Conservation (phyloP, 2,797 vertebrate species). For the Miichthys miiuy region DNA sequence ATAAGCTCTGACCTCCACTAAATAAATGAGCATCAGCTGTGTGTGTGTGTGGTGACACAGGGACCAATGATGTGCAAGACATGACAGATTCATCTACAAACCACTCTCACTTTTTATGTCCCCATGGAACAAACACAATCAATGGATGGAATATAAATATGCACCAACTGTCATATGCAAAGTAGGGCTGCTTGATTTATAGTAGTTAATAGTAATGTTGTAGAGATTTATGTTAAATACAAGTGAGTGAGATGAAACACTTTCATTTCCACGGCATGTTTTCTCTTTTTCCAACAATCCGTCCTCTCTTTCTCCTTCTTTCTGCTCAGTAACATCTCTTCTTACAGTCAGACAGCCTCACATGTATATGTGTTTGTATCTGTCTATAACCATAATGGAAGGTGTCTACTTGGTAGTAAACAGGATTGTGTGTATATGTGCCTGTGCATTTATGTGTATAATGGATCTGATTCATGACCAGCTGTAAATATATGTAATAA, state of each 20-base stretch:
- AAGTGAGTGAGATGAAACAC: neutral
- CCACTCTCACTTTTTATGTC: neutral
- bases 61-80: neutral
- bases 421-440: conserved; percentile 17
- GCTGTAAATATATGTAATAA: conserved; percentile 68
- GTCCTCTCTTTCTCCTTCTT: neutral
- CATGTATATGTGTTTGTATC: neutral
- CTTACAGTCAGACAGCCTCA: conserved; percentile 3
- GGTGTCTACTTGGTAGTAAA: conserved; percentile 16
- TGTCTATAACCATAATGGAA: neutral
- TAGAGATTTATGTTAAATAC: neutral
- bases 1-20: neutral
- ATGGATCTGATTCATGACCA: conserved; percentile 61
- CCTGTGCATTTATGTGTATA: conserved; percentile 40
- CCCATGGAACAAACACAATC: neutral
- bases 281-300: neutral
- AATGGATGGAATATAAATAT: neutral
- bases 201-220: neutral
- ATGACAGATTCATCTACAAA: neutral
- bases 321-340: neutral
- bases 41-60: neutral
- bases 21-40: neutral
- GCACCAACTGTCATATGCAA: neutral
- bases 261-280: neutral
- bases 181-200: neutral